Conservation (phyloP, 2,888 invertebrate genomes). For the Ormyrus labotus region DNA sequence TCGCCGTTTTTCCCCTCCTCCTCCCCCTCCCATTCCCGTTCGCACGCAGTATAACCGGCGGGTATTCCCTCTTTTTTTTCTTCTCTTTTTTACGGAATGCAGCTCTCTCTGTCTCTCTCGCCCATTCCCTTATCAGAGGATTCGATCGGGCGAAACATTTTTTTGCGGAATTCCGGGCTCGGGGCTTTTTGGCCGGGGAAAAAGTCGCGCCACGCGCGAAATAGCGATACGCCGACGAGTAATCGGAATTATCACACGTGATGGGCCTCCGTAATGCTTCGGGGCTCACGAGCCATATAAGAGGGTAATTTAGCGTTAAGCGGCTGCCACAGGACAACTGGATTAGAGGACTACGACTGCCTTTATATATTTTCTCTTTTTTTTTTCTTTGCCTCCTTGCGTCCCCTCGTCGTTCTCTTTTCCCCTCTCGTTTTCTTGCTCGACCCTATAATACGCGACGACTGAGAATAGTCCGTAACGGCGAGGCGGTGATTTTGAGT, state of each 20-base stretch:
- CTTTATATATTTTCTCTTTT: neutral
- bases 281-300: conserved; percentile 1
- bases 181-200: neutral
- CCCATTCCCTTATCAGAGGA: conserved; percentile 7
- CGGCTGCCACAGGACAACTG: conserved; percentile 7
- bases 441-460: neutral
- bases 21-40: conserved; percentile 9
- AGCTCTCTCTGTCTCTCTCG: conserved; percentile 12
- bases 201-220: neutral
- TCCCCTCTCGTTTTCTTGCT: neutral
- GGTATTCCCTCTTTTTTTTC: conserved; percentile 33
- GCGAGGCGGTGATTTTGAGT: conserved; percentile 27
- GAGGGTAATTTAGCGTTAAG: conserved; percentile 30
- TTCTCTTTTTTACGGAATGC: neutral
- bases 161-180: neutral
- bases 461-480: conserved; percentile 9
- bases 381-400: neutral
- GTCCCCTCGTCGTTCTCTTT: neutral
- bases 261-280: conserved; percentile 8
- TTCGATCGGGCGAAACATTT: too few species aligned
- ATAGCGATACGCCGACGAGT: neutral
- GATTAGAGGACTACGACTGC: conserved; percentile 5
- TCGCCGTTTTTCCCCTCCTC: conserved; percentile 3
- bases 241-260: conserved; percentile 34
- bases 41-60: conserved; percentile 20